A percentile compares a stretch with the other conserved stretches of the same genome.
Conservation (phyloP, 2,113 vertebrate species). For the Nerophis ophidion region DNA sequence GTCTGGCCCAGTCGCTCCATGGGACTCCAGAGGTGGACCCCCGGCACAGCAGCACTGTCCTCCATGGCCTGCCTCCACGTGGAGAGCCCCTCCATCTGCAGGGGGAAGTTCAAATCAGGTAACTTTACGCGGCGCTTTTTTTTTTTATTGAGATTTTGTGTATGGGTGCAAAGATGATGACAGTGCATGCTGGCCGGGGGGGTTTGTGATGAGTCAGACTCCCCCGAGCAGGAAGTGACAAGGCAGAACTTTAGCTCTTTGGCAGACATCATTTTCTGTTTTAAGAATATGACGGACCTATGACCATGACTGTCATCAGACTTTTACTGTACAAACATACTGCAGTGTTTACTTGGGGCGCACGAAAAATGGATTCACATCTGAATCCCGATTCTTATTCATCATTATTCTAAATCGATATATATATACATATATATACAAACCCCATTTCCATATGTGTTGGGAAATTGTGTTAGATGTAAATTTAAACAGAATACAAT, state of each 20-base stretch:
- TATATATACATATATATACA: too few species aligned
- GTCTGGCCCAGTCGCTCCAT: slow-evolving; percentile 61
- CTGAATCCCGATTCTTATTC: too few species aligned
- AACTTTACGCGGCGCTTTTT: slow-evolving; percentile 20
- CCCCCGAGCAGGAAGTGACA: slow-evolving; percentile 52
- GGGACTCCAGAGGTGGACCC: slow-evolving; percentile 67
- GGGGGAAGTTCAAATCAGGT: slow-evolving; percentile 70
- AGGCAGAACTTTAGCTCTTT: slow-evolving; percentile 25
- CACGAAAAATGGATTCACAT: too few species aligned
- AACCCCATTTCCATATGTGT: too few species aligned
- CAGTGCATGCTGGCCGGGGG: neutral
- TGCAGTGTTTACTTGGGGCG: too few species aligned
- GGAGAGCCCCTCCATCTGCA: slow-evolving; percentile 69
- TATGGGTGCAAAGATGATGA: neutral
- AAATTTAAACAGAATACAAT: too few species aligned
- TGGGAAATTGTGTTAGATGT: too few species aligned
- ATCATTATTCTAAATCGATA: too few species aligned
- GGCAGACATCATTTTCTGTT: slow-evolving; percentile 14
- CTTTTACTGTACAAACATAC: too few species aligned
- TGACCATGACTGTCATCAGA: neutral
- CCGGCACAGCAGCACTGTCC: slow-evolving; percentile 39
- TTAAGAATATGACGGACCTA: neutral
- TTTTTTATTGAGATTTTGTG: neutral
- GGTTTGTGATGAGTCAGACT: slow-evolving; percentile 16
- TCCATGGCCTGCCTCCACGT: slow-evolving; percentile 73